Base-by-base conservation (phyloP, 2,888 invertebrate genomes). In the Oxystoma pomonae region DNA sequence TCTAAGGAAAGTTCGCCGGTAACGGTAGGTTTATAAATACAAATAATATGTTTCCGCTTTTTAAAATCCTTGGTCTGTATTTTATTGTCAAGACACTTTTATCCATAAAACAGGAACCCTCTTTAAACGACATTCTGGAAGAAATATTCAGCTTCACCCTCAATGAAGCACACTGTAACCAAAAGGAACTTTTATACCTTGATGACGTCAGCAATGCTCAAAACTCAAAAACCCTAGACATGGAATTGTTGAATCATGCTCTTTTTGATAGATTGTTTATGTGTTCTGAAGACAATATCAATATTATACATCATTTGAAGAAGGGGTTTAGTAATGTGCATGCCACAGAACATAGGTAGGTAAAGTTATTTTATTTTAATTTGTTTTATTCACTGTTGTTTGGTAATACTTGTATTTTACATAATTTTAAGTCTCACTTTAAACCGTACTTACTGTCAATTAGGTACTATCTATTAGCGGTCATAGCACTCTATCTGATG, bases 191-290 rank as follows among this genome's bases (percentile, higher is more conserved):
- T 62, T 83, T 92, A 1, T 88, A 84, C 72, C 80, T 93, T 60
- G 87, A 88, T 69, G 89, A 89, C 71, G 81, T 88, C 59, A 83
- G 85, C 1, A 77, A 80, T 58, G 82, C 83, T 5, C 79, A 82
- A 65, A 80, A 81, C 7, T 77, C 80, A 59, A 76, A 78, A 57
- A 77, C 83, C 58, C 81, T 88, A 69, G 86, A 90, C 68, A 77
- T 88, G 64, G 87, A 90, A 69, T 82, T 87, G 1, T 77, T 93
- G 56, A 91, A 91, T 66, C 89, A 91, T 74, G 90, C 89, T 0
- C 78, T 94, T 16, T 94, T 93, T 78, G 93, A 94, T 76, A 84
- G 94, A 67, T 77, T 93, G 17, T 82, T 93, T 72, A 72, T 90
- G 55, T 75, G 74, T 61, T 73, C 72, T 55, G 69, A 71, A 35